Conservation (phyloP, 2,888 invertebrate genomes). For the Pollenia amentaria region DNA sequence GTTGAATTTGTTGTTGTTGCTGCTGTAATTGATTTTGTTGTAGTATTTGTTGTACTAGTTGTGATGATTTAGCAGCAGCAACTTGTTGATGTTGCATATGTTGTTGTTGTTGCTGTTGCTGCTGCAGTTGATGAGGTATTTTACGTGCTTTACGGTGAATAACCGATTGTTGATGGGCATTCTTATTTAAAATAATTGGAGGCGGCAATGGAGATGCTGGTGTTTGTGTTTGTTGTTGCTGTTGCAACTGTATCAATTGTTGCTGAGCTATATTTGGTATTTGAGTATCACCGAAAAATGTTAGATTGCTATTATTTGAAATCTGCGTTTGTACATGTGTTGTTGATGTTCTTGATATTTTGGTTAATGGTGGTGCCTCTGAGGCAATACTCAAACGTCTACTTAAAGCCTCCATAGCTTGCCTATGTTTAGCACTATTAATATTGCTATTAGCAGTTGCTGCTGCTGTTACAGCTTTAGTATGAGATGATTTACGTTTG, state of each 20-base stretch:
- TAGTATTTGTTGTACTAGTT: constrained; percentile 38
- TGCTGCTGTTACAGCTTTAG: constrained; percentile 38
- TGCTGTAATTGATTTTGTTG: constrained; percentile 49
- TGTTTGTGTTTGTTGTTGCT: constrained; percentile 61
- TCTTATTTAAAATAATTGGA: constrained; percentile 67
- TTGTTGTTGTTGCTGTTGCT: constrained; percentile 46
- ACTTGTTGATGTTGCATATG: constrained; percentile 58
- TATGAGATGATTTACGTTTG: constrained; percentile 46
- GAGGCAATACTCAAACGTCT: constrained; percentile 70
- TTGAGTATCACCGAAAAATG: constrained; percentile 63
- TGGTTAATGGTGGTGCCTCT: constrained; percentile 68
- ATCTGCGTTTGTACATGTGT: constrained; percentile 58
- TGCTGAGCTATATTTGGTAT: constrained; percentile 71
- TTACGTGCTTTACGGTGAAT: constrained; percentile 54
- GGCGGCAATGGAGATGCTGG: constrained; percentile 50
- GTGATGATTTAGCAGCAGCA: constrained; percentile 53
- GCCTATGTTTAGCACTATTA: constrained; percentile 57
- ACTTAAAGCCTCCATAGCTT: constrained; percentile 59
- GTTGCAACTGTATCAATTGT: constrained; percentile 72
- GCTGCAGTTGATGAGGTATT: constrained; percentile 53
- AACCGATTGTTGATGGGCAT: constrained; percentile 64
- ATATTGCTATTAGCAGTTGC: constrained; percentile 42
- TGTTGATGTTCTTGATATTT: constrained; percentile 61
- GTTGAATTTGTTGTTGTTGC: constrained; percentile 58
- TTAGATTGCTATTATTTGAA: constrained; percentile 48